A percentile compares a stretch with the other conserved stretches of the same genome.
These are phyloP conservation scores for Oceanites oceanicus DNA, from an alignment of 2,113 vertebrate genomes.

Conservation along the genomic window DNA sequence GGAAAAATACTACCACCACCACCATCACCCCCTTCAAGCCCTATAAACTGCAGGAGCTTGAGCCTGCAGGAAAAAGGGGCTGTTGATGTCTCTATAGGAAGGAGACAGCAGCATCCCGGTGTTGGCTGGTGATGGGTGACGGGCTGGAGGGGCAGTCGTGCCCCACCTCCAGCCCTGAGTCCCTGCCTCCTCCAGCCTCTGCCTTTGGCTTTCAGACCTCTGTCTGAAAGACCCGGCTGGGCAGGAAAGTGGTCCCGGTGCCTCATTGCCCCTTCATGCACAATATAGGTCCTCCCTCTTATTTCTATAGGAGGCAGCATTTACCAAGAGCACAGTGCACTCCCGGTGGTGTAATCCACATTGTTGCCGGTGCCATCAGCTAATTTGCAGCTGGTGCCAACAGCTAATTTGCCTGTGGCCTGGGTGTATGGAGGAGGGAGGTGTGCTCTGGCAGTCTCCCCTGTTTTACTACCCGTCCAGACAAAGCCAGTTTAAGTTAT, in stretches of 20 bases:
- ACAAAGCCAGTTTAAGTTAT: not conserved
- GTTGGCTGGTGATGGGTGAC: not conserved
- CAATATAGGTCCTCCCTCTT: not conserved
- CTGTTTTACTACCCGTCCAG: not conserved
- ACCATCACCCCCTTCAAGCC: not conserved
- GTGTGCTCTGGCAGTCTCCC: not conserved
- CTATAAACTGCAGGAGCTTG: not conserved
- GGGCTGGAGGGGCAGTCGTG: not conserved
- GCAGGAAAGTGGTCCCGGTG: not conserved
- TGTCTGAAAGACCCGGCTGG: not conserved
- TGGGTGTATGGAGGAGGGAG: not conserved
- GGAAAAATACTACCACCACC: not conserved
- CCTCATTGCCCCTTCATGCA: not conserved
- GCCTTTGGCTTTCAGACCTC: not conserved
- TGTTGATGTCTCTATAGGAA: not conserved
- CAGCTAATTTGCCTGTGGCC: not conserved
- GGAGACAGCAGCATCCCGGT: not conserved
- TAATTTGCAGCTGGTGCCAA: not conserved
- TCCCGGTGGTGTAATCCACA: not conserved
- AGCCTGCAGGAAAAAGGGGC: not conserved
- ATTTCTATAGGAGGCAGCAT: not conserved
- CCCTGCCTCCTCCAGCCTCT: not conserved
- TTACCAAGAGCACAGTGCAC: not conserved
- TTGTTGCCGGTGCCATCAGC: not conserved
- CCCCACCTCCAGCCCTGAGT: not conserved